phyloP scores from a whole-genome alignment of 1,140 invertebrate genomes.

The Apis dorsata region DNA sequence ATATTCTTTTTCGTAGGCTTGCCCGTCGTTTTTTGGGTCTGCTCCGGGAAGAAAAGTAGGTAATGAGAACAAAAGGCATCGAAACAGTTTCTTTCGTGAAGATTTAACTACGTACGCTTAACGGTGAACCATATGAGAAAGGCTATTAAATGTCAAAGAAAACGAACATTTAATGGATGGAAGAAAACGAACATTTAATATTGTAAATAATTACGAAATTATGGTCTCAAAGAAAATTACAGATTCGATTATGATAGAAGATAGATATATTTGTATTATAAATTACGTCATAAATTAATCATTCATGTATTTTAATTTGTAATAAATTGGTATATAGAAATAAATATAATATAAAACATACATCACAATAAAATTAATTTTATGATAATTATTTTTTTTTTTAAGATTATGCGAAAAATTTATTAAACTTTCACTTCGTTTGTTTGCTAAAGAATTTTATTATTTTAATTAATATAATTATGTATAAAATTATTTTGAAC shows the following conservation, averaged over 20 bases:
- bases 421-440: neutral
- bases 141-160: neutral
- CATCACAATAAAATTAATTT: too few species aligned
- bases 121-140: neutral
- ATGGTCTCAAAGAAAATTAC: too few species aligned
- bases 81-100: constrained; percentile 36
- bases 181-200: neutral
- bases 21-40: constrained; percentile 19
- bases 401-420: too few species aligned
- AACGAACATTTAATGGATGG: neutral
- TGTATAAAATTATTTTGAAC: too few species aligned
- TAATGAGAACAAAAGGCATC: constrained; percentile 44
- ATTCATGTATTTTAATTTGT: too few species aligned
- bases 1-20: constrained; percentile 56
- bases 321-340: neutral
- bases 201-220: too few species aligned
- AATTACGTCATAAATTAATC: too few species aligned
- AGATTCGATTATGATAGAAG: too few species aligned
- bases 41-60: constrained; percentile 47
- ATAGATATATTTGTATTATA: too few species aligned
- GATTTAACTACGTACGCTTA: constrained; percentile 3
- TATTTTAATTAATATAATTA: too few species aligned
- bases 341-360: too few species aligned
- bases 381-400: too few species aligned
- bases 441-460: neutral